Evolutionary conservation across 2,888 invertebrate genomes (phyloP).

Genomic region (Cephus spinipes): DNA sequence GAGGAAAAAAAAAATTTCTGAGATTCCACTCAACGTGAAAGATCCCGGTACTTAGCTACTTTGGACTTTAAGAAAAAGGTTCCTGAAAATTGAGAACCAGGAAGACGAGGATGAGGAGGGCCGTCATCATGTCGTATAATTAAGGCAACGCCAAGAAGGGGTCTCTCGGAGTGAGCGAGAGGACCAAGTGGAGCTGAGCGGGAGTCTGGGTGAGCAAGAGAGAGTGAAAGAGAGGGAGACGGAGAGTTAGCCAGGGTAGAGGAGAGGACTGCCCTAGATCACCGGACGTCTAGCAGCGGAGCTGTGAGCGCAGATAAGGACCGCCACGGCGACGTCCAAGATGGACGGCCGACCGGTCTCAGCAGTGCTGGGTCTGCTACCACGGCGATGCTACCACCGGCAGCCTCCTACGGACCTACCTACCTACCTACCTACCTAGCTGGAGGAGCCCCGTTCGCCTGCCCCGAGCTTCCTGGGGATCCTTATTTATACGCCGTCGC

Average conservation of each 20-base stretch:
- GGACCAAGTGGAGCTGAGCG: constrained; percentile 20
- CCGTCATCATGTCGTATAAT: constrained; percentile 48
- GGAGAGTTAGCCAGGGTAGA: constrained; percentile 24
- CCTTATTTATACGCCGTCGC: constrained; percentile 65
- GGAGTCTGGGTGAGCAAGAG: constrained; percentile 25
- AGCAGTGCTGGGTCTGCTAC: constrained; percentile 39
- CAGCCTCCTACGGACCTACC: constrained; percentile 43
- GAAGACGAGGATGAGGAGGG: constrained; percentile 22
- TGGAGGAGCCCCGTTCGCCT: constrained; percentile 29
- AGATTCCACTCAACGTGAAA: not conserved
- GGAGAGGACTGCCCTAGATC: constrained; percentile 64
- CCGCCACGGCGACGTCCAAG: constrained; percentile 66
- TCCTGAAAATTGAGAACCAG: constrained; percentile 12
- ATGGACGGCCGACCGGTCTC: constrained; percentile 65
- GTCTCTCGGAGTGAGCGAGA: constrained; percentile 31
- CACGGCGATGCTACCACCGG: constrained; percentile 43
- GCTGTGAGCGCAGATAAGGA: constrained; percentile 67
- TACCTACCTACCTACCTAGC: not conserved
- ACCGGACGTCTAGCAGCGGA: constrained; percentile 65
- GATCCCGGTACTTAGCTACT: not conserved
- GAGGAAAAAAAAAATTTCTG: not conserved
- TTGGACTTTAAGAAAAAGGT: not conserved
- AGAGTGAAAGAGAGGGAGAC: constrained; percentile 18
- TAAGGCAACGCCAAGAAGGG: constrained; percentile 42
- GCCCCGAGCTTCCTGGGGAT: constrained; percentile 61